phyloP scores from a whole-genome alignment of 2,113 vertebrate genomes.

The Phainopepla nitens region DNA sequence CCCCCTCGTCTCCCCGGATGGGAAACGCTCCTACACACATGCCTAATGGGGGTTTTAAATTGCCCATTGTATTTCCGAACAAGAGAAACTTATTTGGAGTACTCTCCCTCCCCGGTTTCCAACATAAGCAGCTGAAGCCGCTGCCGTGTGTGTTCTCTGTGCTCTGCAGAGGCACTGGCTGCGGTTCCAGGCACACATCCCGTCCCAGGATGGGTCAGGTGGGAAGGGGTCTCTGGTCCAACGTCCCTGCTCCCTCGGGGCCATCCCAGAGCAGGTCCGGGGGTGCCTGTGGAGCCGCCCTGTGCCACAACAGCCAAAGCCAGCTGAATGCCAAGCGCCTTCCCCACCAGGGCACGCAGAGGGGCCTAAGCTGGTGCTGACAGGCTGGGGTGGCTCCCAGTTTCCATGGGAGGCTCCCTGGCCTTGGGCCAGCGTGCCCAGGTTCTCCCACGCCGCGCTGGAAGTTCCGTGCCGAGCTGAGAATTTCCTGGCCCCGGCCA shows the following conservation, averaged over 20 bases:
- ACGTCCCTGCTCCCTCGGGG: not conserved
- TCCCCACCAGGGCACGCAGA: not conserved
- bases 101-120: not conserved
- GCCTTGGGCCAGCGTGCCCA: not conserved
- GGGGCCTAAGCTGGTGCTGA: not conserved
- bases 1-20: not conserved
- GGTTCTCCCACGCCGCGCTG: accelerated
- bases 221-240: not conserved
- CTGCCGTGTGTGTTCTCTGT: not conserved
- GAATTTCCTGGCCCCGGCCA: not conserved
- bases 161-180: not conserved
- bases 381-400: not conserved
- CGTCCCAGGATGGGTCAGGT: not conserved
- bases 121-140: not conserved
- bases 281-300: accelerated
- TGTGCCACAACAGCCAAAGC: accelerated
- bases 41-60: constrained; percentile 24
- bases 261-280: not conserved
- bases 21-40: constrained; percentile 40
- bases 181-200: accelerated
- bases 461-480: not conserved
- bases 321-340: accelerated
- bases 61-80: constrained; percentile 61
- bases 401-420: not conserved
- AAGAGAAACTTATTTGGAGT: constrained; percentile 52